Base-by-base conservation (phyloP, 2,797 vertebrate genomes). In the Anableps anableps region DNA sequence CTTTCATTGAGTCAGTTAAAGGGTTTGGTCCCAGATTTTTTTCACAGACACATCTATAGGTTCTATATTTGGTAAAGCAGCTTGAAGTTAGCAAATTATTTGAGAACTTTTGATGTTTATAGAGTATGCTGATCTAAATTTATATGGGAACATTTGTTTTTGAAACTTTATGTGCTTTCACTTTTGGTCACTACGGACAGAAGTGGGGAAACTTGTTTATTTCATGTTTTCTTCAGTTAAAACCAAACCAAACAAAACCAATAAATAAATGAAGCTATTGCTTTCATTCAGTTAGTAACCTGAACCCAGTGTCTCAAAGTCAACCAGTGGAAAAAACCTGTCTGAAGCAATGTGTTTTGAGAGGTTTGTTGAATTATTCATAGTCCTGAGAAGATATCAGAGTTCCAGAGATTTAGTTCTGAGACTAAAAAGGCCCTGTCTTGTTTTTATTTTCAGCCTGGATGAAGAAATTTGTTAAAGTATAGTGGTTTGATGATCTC, bases 1-100 rank as follows among this genome's bases (percentile, higher is more conserved):
- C 85, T 72, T 41, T 78, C 31, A 41, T 60, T 88, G 86, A 92
- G 78, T 88, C 88, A 89, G 55, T 62, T n/a, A 31, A 83, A 81
- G 85, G 85, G 84, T 80, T 87, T 74, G 82, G 83, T 55, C n/a
- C 72, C 34, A 72, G 48, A 50, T 43, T 26, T 0, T 10, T 41
- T 19, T 43, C 47, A 55, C 76, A 64, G 60, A 83, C 50, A 31
- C n/a, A 72, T 75, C 19, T 66, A 31, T 36, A 21, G 76, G 36
- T 34, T 79, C 34, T 70, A 21, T 51, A 21, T 80, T 72, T 80
- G 21, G 78, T 36, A 51, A 75, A 73, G n/a, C 36, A 36, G 31
- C 8, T 68, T 81, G 41, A 79, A 51, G 70, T 70, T 36, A 60
- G n/a, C 9, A 5, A 29, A 0, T n/a, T 62, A 4, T 45, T 88